A percentile compares a stretch with the other conserved stretches of the same genome.
These are phyloP conservation scores for Hypselothyrea guttata DNA, from an alignment of 2,888 invertebrate species.

Conservation along the genomic window DNA sequence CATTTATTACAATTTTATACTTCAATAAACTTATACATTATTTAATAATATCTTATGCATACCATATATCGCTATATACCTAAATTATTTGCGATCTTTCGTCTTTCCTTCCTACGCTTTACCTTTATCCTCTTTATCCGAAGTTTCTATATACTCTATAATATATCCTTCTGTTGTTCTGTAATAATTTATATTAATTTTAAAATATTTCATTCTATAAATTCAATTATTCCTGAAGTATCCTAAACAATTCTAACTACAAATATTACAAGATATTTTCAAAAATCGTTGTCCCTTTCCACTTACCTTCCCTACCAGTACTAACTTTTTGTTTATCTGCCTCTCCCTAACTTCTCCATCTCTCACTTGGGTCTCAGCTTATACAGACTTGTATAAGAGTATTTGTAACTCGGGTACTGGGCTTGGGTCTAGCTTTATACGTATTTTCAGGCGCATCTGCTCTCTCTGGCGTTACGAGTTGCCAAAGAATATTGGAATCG, in stretches of 20 bases:
- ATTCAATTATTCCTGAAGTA: no score
- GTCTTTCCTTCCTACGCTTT: neutral
- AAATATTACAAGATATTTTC: no score
- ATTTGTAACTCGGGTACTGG: slow-evolving; percentile 60
- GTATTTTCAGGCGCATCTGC: slow-evolving; percentile 69
- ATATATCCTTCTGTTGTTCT: no score
- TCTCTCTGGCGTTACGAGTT: slow-evolving; percentile 48
- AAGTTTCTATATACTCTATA: no score
- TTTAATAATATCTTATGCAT: slow-evolving; percentile 3
- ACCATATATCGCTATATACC: slow-evolving; percentile 33
- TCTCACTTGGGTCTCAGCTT: neutral
- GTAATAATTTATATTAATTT: no score
- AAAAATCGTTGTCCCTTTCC: no score
- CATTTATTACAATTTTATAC: slow-evolving; percentile 69
- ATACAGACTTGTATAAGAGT: slow-evolving; percentile 17
- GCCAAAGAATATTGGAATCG: slow-evolving; percentile 12
- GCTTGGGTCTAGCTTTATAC: slow-evolving; percentile 71
- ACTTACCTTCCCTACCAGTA: no score
- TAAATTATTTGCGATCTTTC: slow-evolving; percentile 42
- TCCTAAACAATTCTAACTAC: no score
- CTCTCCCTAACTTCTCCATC: neutral
- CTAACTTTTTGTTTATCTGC: slow-evolving; percentile 4
- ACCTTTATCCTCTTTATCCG: neutral
- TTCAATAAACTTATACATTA: slow-evolving; percentile 65
- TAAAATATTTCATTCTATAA: no score